Evolutionary conservation across 2,888 invertebrate species (phyloP), one percentile per base, ranked within the genome.

Genomic region (Eulithis prunata): DNA sequence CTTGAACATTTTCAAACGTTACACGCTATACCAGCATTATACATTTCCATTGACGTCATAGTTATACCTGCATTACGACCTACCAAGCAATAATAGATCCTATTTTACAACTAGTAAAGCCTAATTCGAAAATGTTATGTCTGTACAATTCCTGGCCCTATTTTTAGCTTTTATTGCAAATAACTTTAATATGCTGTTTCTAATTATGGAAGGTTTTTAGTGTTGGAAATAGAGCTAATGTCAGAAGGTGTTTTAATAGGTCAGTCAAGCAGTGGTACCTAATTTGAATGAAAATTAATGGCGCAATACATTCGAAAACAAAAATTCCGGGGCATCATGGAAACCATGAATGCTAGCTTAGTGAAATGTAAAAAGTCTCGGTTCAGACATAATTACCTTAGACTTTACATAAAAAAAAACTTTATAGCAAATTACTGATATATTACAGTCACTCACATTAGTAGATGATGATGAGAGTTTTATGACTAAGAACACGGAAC

Each of bases 21-120:
- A 65, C 73, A 73, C 69, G 71, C 70, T 38, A 73, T 53, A 67
- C 75, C 77, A 69, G 78, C 75, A 75, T 78, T 81, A 83, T 79
- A 82, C 77, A 75, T 77, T 80, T 76, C 77, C 79, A 75, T 84
- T 89, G 88, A 89, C 88, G 88, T 89, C 89, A 89, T 77, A 75
- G 66, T 68, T 54, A 66, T 67, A 70, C 70, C 69, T 68, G 70
- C 71, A 75, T 58, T 67, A 59, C 57, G 57, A 71, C 60, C 65
- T 58, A 36, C 47, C 71, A 49, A 55, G 56, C 61, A 70, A 66
- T 72, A 71, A 73, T 69, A 69, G 70, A 57, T 28, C 60, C 54
- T 69, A 43, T 65, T 12, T n/a, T 36, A 66, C 70, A 57, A 59
- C 21, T 38, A 53, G 52, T 70, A 70, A 59, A 73, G 69, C 70